These are phyloP conservation scores for Homarus americanus DNA, from an alignment of 1,140 invertebrate species.

Conservation along the genomic window DNA sequence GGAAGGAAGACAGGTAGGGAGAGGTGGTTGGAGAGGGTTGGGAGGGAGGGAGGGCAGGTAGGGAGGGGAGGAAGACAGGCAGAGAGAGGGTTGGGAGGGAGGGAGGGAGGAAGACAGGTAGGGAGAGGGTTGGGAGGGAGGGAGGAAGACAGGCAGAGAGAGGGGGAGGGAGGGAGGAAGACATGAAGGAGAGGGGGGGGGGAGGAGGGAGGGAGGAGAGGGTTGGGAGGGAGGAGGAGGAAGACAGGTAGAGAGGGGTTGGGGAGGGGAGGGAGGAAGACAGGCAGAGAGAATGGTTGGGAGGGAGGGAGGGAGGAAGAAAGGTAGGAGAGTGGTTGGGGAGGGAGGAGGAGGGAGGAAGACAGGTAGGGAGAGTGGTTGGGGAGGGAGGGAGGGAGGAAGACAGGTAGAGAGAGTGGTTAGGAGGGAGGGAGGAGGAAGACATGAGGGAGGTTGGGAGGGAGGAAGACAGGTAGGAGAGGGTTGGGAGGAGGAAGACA, in stretches of 20 bases:
- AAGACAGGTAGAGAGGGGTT: neutral
- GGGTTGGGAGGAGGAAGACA: too few species aligned
- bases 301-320: too few species aligned
- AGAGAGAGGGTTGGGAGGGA: neutral
- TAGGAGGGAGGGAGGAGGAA: too few species aligned
- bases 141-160: conserved; percentile 17
- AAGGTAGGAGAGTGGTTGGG: too few species aligned
- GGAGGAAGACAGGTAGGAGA: too few species aligned
- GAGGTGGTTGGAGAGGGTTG: too few species aligned
- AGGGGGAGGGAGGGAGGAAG: conserved; percentile 15
- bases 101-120: neutral
- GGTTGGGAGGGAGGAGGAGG: neutral
- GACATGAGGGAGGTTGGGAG: too few species aligned
- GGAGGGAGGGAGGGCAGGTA: neutral
- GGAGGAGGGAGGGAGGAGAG: neutral
- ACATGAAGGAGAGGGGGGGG: conserved; percentile 9
- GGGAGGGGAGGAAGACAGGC: neutral
- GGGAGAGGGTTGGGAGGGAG: conserved; percentile 23
- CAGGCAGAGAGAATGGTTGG: neutral
- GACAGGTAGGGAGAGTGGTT: too few species aligned
- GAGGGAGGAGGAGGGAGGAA: too few species aligned
- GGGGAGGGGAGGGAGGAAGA: neutral
- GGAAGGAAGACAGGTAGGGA: too few species aligned
- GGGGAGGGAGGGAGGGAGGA: too few species aligned
- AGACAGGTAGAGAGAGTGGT: too few species aligned